Evolutionary conservation across 2,113 vertebrate species (phyloP).

Genomic region (Lamprotornis superbus): DNA sequence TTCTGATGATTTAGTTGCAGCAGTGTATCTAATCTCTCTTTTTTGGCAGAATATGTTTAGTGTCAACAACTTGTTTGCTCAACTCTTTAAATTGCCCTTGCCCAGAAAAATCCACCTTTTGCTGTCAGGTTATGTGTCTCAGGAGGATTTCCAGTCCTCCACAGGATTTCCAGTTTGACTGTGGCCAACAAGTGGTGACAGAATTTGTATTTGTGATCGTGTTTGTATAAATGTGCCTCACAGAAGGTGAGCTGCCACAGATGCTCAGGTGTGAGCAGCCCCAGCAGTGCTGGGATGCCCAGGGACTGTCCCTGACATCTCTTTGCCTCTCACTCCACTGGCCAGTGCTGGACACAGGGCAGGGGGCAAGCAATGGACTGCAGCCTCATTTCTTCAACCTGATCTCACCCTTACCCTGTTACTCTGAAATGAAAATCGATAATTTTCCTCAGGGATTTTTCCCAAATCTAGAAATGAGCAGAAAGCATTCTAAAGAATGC

Average conservation of each 20-base stretch:
- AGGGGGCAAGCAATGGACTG: neutral
- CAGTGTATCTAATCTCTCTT: neutral
- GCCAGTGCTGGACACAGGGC: neutral
- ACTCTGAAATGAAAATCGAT: neutral
- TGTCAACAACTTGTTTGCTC: neutral
- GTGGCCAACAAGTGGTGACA: neutral
- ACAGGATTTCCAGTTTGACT: neutral
- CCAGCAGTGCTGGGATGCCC: neutral
- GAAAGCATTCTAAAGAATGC: neutral
- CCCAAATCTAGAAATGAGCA: neutral
- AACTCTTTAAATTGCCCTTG: neutral
- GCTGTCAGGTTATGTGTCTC: neutral
- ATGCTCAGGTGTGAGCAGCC: neutral
- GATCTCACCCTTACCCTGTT: neutral
- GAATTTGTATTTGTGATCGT: neutral
- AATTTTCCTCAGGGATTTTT: neutral
- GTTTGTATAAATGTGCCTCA: neutral
- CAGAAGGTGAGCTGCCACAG: neutral
- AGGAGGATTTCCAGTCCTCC: neutral
- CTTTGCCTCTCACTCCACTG: neutral
- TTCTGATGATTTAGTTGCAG: neutral
- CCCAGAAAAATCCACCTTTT: neutral
- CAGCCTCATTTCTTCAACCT: neutral
- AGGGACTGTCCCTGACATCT: neutral
- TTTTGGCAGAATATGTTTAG: neutral